Evolutionary conservation across 2,888 invertebrate genomes (phyloP), one percentile per base, ranked within the genome.

Genomic region (Aphodius sticticus): DNA sequence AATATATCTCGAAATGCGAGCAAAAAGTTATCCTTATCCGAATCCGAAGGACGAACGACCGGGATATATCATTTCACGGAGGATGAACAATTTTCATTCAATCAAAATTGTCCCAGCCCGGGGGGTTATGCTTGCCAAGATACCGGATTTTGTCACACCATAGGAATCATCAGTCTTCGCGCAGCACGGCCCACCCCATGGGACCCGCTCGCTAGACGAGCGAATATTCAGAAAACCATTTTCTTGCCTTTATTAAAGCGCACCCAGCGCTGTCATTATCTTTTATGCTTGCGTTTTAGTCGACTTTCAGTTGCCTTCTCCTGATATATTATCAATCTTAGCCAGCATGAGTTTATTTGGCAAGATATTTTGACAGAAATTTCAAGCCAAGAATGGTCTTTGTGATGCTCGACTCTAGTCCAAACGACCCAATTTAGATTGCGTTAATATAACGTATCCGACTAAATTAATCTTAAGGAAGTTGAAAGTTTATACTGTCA

Each of bases 1-100:
- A 53, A 53, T 53, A 53, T 53, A 53, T 53, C 53, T 53, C 53
- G 53, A 5, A 53, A 53, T 53, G 53, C 53, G 53, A 53, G 53
- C 12, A 9, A 7, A 53, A 53, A 53, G 4, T 7, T 38, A 6
- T 83, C 85, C 85, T 87, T 86, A 86, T 76, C 86, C 85, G 85
- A 85, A 86, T 85, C 85, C 85, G 84, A 85, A 85, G 84, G 69
- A 36, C 83, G 26, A 26, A 26, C 26, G 26, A 26, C 26, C 26
- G 84, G 87, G 86, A 87, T 87, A 86, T 86, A 87, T 87, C 87
- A 87, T 87, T 87, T 87, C 87, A 87, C 87, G 87, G 86, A 85
- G 85, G 86, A 85, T 86, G 87, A 86, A 86, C 87, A 87, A 87
- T 87, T 87, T 86, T 86, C 87, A 86, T 87, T 87, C 87, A 86